Evolutionary conservation across 2,797 vertebrate species (phyloP).

Genomic region (Lacerta viridis): DNA sequence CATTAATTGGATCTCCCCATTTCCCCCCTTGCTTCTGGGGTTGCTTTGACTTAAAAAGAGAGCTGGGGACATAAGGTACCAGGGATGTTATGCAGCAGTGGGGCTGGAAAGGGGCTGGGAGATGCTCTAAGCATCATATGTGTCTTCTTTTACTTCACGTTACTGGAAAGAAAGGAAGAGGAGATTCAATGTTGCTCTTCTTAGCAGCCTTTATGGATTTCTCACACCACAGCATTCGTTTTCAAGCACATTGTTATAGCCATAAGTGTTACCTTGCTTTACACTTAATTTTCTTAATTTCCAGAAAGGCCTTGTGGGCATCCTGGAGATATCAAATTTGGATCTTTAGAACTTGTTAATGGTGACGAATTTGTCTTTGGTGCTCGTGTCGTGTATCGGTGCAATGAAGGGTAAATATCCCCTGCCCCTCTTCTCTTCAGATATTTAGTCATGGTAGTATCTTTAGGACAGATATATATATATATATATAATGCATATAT

Average conservation of each 20-base stretch:
- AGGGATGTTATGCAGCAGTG: no score
- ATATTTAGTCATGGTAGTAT: not conserved
- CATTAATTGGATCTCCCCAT: no score
- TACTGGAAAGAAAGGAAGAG: not conserved
- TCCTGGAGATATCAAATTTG: slow-evolving; percentile 79
- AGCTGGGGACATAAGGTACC: no score
- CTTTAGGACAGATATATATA: not conserved
- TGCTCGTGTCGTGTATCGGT: slow-evolving; percentile 80
- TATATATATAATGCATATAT: no score
- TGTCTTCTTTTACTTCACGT: not conserved
- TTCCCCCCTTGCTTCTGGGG: no score
- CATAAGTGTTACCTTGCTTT: not conserved
- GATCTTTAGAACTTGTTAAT: slow-evolving; percentile 76
- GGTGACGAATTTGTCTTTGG: slow-evolving; percentile 81
- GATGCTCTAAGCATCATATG: not conserved
- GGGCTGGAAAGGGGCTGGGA: not conserved
- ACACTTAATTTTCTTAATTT: not conserved
- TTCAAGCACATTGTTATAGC: not conserved
- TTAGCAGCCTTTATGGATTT: not conserved
- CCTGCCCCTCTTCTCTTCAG: not conserved
- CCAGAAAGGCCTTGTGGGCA: slow-evolving; percentile 81
- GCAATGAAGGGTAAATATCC: slow-evolving; percentile 80
- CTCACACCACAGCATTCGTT: not conserved
- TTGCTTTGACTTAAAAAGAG: no score
- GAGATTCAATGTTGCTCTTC: not conserved